Conservation (phyloP, 2,113 vertebrate species). For the Pteropus alecto region DNA sequence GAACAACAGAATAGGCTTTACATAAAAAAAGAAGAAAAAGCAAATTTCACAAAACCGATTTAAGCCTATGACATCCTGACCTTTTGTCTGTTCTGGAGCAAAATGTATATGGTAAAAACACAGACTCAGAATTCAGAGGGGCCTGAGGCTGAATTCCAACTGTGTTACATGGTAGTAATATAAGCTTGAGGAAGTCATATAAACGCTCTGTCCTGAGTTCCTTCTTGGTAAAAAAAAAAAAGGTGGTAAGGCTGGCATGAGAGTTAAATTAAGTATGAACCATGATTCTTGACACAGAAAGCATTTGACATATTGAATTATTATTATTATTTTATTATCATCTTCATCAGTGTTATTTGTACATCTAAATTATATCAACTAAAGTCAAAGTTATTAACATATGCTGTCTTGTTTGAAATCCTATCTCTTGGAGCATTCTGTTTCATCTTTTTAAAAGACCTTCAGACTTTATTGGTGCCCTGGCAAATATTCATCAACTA, state of each 20-base stretch:
- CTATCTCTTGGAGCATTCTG: neutral
- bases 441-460: neutral
- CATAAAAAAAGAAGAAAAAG: neutral
- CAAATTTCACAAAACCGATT: neutral
- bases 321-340: neutral
- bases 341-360: neutral
- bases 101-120: neutral
- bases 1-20: neutral
- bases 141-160: neutral
- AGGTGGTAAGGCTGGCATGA: neutral
- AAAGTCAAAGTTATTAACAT: neutral
- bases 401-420: neutral
- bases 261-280: neutral
- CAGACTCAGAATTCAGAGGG: neutral
- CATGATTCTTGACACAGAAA: neutral
- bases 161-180: neutral
- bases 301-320: neutral
- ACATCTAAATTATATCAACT: neutral
- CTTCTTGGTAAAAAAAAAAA: neutral
- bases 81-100: neutral
- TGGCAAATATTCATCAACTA: neutral
- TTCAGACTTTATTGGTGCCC: neutral
- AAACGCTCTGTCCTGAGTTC: neutral
- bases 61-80: neutral
- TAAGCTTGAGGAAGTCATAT: neutral